Base-by-base conservation (phyloP, 37 sponge, comb jelly and placozoan genomes). In the Agelas oroides region DNA sequence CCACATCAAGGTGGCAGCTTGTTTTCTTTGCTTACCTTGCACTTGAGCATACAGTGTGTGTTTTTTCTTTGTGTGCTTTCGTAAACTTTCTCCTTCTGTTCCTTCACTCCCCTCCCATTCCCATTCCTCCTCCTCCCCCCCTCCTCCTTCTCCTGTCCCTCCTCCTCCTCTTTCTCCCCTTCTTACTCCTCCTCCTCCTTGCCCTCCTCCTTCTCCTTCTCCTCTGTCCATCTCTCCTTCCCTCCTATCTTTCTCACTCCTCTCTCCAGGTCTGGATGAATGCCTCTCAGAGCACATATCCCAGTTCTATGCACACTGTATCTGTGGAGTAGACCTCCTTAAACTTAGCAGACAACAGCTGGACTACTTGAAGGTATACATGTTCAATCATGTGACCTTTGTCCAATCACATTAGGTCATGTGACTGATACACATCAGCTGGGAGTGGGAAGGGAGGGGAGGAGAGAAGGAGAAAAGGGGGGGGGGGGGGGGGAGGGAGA, bases 301-400 rank as follows among this genome's bases (percentile, higher is more conserved):
- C 18, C 92, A 91, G 84, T 86, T 91, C 21, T 53, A 52, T 20
- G 92, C 87, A 14, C 92, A 91, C 62, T 83, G 92, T 60, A 91
- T 91, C 59, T 77, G 76, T 82, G 92, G 92, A 24, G 30, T 24
- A 17, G 92, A 91, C 58, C 78, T 91, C 19, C 70, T 86, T 0
- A 91, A 86, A 56, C 21, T 91, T 52, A 82, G 75, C 60, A 40
- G 70, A 20, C 87, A 86, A 20, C 84, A 91, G 59, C 53, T 91
- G 65, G 84, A 82, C 30, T 91, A 87, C 66, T 61, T 91, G 35
- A 82, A 87, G 83, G 92, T 91, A 57, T 2, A 18, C 30, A n/a
- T 21, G 1, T 38, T 12, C 27, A 25, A 3, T 23, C 18, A 18
- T 56, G 18, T 56, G 17, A 15, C 58, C 18, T 56, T 19, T 56